These are phyloP conservation scores for Melanotaenia duboulayi DNA, from an alignment of 2,113 vertebrate genomes.

Conservation along the genomic window DNA sequence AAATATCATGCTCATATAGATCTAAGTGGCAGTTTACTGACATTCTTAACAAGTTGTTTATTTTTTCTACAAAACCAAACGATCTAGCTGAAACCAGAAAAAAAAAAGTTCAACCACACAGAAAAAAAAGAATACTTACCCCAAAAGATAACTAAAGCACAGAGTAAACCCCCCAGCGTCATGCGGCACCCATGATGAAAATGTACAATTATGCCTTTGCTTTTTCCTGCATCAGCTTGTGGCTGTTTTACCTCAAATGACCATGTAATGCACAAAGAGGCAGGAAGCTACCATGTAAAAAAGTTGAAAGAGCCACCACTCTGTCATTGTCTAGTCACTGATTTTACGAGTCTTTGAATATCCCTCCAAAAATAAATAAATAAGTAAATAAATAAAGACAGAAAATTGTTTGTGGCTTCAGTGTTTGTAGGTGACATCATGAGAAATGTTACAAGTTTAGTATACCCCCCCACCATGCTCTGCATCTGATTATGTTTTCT, in stretches of 20 bases:
- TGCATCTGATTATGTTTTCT: constrained; percentile 15
- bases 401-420: constrained; percentile 31
- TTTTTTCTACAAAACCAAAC: constrained; percentile 35
- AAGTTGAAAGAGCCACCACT: constrained; percentile 52
- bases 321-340: constrained; percentile 64
- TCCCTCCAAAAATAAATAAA: constrained; percentile 37
- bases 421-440: constrained; percentile 62
- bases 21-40: constrained; percentile 18
- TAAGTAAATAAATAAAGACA: constrained; percentile 45
- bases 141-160: constrained; percentile 46
- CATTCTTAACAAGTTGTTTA: constrained; percentile 32
- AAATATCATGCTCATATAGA: constrained; percentile 9
- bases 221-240: constrained; percentile 52
- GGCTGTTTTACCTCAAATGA: constrained; percentile 74
- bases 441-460: constrained; percentile 40
- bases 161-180: constrained; percentile 43
- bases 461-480: constrained; percentile 9
- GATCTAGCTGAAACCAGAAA: constrained; percentile 15
- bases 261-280: constrained; percentile 58
- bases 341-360: constrained; percentile 50
- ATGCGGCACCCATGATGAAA: constrained; percentile 38
- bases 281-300: constrained; percentile 62
- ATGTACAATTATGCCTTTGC: constrained; percentile 68
- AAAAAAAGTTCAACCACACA: constrained; percentile 36
- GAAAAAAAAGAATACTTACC: constrained; percentile 21